Percentiles rank a stretch among this genome's conserved stretches.
phyloP scores from a whole-genome alignment of 2,113 vertebrate genomes.

The Pluvianellus socialis region DNA sequence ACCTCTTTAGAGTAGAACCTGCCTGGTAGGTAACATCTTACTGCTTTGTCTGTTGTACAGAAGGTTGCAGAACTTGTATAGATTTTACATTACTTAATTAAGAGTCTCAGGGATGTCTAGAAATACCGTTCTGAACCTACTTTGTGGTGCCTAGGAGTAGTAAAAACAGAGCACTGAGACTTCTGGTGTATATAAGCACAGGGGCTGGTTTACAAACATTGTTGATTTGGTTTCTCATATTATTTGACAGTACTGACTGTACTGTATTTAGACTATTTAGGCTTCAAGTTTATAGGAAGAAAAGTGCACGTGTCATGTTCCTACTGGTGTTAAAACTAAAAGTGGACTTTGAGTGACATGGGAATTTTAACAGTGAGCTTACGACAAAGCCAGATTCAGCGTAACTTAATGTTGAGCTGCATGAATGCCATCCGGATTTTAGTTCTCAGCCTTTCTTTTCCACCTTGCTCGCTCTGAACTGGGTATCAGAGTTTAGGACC shows the following conservation, averaged over 20 bases:
- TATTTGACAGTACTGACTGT: not conserved
- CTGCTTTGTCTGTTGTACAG: not conserved
- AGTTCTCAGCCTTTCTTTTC: not conserved
- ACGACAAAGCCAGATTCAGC: not conserved
- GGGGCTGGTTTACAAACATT: not conserved
- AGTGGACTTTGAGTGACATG: not conserved
- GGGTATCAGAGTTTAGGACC: not conserved
- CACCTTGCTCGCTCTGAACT: not conserved
- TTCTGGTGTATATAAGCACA: not conserved
- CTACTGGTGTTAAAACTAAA: not conserved
- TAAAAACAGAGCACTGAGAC: not conserved
- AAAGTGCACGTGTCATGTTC: not conserved
- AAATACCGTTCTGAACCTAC: not conserved
- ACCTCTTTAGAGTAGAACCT: not conserved
- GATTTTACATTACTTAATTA: not conserved
- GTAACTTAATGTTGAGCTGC: not conserved
- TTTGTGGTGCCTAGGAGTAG: not conserved
- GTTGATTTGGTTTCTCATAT: not conserved
- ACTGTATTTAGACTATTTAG: not conserved
- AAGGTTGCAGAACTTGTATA: not conserved
- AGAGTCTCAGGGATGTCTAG: not conserved
- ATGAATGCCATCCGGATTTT: not conserved
- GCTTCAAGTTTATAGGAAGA: not conserved
- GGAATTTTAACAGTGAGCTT: not conserved
- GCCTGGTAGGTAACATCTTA: not conserved